Base-by-base conservation (phyloP, 2,888 invertebrate genomes). In the Patella caerulea region DNA sequence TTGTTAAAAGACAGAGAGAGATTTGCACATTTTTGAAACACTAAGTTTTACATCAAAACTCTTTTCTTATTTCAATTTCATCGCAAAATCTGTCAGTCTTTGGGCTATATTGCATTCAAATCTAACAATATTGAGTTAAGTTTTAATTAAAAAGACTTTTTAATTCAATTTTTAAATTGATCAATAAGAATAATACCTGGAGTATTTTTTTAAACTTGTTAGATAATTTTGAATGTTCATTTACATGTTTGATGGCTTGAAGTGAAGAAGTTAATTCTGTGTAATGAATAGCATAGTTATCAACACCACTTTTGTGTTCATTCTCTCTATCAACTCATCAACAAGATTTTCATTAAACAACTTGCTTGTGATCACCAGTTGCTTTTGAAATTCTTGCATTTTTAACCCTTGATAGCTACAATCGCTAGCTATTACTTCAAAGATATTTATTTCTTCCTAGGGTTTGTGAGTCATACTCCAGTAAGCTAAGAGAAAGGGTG, bases 401-500 rank as follows among this genome's bases (percentile, higher is more conserved):
- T 56, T 65, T 24, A 24, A 65, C 19, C 65, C 65, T 65, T 24
- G 14, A 24, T 65, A 24, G 65, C 24, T 24, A 65, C 24, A 24
- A 65, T 65, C 65, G 11, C 24, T 65, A 65, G 65, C 19, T 24
- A 24, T 65, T 19, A 24, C 65, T 65, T 65, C 65, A 65, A 65
- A 65, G 65, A 65, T 65, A 65, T 24, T 65, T 24, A 65, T 65
- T 65, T 65, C 24, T 24, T 65, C 65, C 24, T 65, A 65, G 24
- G 19, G 19, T 65, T 65, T 65, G 65, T 65, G 65, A 65, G 65
- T 65, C 65, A 65, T 65, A 65, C 65, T 65, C 24, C 65, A 65
- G 65, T 65, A 65, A 65, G 65, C 65, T 65, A 65, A 19, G 65
- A 65, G 65, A 19, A 56, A 24, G 65, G 65, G 65, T 65, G 65